These are phyloP conservation scores for Monochamus alternatus DNA, from an alignment of 2,888 invertebrate species.

Conservation along the genomic window DNA sequence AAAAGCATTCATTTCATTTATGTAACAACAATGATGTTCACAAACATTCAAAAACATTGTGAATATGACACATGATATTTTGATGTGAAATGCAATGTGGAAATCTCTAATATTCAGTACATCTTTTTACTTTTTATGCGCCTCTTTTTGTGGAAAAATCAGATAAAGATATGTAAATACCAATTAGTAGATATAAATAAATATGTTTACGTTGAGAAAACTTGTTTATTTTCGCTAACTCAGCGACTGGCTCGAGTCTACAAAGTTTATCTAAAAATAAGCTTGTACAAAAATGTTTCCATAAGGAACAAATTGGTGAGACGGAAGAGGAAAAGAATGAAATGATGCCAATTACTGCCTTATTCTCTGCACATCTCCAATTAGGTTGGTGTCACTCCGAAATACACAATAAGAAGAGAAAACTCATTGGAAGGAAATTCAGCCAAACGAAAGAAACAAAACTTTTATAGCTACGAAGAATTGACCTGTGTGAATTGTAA, in stretches of 20 bases:
- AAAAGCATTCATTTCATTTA: too few relatives aligned
- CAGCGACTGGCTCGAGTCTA: background rate
- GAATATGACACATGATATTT: too few relatives aligned
- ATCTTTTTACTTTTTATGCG: too few relatives aligned
- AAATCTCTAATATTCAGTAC: too few relatives aligned
- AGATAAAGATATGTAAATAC: background rate
- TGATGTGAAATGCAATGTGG: too few relatives aligned
- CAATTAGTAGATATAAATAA: background rate
- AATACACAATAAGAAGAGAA: slow-evolving; percentile 10
- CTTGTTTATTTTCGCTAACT: background rate
- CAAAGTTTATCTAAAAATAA: slow-evolving; percentile 10
- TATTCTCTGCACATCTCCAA: slow-evolving; percentile 13
- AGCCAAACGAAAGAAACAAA: background rate
- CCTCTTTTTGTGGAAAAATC: too few relatives aligned
- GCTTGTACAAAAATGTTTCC: slow-evolving; percentile 9
- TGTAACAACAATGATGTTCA: too few relatives aligned
- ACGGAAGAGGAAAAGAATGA: slow-evolving; percentile 10
- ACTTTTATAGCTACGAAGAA: slow-evolving; percentile 6
- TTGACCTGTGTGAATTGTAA: background rate
- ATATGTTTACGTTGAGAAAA: background rate
- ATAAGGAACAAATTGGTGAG: slow-evolving; percentile 12
- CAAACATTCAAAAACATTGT: too few relatives aligned
- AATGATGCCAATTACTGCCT: slow-evolving; percentile 12
- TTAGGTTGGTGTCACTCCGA: slow-evolving; percentile 10
- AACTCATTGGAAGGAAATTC: slow-evolving; percentile 6